A percentile compares a stretch with the other conserved stretches of the same genome.
phyloP scores from a whole-genome alignment of 2,797 vertebrate genomes.

The Cottoperca gobio region DNA sequence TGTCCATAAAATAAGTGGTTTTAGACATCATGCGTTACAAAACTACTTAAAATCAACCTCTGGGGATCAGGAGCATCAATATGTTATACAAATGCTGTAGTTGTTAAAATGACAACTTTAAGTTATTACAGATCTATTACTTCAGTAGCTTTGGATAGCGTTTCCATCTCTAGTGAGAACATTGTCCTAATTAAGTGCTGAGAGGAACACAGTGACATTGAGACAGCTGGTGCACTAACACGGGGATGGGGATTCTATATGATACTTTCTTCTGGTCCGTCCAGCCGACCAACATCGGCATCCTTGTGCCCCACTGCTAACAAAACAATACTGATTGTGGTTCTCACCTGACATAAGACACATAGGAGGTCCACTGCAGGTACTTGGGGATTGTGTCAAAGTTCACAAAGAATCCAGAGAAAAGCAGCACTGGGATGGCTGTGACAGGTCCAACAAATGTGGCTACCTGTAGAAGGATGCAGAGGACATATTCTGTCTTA shows the following conservation, averaged over 20 bases:
- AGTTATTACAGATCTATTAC: background rate
- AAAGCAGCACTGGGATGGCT: slow-evolving; percentile 94
- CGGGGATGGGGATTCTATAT: background rate
- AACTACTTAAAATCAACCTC: background rate
- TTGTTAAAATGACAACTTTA: background rate
- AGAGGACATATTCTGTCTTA: background rate
- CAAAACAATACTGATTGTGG: background rate
- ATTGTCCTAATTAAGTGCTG: too few species aligned
- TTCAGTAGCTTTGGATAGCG: background rate
- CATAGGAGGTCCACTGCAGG: slow-evolving; percentile 96
- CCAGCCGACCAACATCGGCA: background rate
- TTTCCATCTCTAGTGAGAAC: background rate
- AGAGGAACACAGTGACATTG: background rate
- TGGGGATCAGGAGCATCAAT: background rate
- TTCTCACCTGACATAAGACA: slow-evolving; percentile 95
- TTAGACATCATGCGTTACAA: background rate
- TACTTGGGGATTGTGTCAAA: slow-evolving; percentile 99
- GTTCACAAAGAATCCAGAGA: slow-evolving; percentile 98
- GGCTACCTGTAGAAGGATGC: slow-evolving; percentile 86
- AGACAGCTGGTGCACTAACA: background rate
- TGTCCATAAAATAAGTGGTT: too few species aligned
- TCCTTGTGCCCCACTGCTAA: background rate
- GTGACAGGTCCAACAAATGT: slow-evolving; percentile 96
- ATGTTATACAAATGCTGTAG: background rate
- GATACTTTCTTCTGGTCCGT: background rate